Evolutionary conservation across 2,888 invertebrate species (phyloP).

Genomic region (Nasonia oneida): DNA sequence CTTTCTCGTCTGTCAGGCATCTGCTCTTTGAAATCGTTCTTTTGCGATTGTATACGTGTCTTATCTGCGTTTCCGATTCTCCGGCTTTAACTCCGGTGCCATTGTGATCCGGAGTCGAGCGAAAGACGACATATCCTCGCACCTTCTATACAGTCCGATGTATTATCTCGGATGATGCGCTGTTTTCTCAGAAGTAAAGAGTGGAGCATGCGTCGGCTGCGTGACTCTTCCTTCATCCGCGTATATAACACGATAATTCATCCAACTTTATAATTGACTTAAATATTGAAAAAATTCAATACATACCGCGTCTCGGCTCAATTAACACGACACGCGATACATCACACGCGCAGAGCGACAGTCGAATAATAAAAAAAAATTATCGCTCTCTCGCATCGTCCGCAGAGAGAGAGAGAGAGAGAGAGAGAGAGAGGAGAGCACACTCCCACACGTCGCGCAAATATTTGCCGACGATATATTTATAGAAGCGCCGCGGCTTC

Average conservation of each 20-base stretch:
- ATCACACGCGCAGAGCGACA: no score
- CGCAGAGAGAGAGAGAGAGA: background rate
- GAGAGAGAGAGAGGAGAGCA: background rate
- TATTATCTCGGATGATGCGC: slow-evolving; percentile 6
- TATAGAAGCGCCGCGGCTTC: background rate
- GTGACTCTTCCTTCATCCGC: background rate
- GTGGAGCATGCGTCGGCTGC: background rate
- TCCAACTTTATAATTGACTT: no score
- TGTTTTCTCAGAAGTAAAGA: background rate
- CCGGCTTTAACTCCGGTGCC: background rate
- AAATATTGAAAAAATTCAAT: no score
- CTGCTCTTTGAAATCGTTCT: background rate
- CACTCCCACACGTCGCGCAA: background rate
- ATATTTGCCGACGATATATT: slow-evolving; percentile 16
- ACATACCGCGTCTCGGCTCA: no score
- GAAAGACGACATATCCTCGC: background rate
- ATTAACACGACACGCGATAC: no score
- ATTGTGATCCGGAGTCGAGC: background rate
- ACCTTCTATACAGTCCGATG: background rate
- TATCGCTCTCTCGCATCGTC: background rate
- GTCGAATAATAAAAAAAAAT: background rate
- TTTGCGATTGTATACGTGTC: background rate
- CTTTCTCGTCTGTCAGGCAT: background rate
- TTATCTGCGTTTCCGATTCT: background rate
- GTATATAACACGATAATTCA: no score